Percentiles rank a stretch among this genome's conserved stretches.
Conservation (phyloP, 2,797 vertebrate species). For the Morus bassanus region DNA sequence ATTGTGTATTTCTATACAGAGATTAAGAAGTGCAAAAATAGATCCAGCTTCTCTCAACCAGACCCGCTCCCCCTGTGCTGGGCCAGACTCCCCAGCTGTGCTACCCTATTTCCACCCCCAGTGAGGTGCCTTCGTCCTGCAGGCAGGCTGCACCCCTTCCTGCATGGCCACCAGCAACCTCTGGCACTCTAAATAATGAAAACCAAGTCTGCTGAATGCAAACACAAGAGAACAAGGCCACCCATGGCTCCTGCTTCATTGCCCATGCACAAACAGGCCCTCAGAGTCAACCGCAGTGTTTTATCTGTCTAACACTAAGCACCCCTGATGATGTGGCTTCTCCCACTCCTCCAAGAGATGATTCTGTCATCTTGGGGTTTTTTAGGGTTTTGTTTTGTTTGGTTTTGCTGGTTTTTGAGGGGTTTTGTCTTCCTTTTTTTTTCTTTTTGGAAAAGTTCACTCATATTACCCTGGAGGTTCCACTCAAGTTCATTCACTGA, state of each 20-base stretch:
- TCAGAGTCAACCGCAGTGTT: neutral
- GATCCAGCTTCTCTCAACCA: neutral
- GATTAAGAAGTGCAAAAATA: neutral
- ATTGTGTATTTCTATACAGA: neutral
- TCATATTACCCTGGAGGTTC: neutral
- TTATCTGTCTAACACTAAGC: neutral
- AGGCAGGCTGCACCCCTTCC: neutral
- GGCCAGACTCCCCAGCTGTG: neutral
- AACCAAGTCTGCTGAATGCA: neutral
- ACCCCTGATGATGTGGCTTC: neutral
- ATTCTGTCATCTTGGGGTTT: neutral
- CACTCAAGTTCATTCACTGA: neutral
- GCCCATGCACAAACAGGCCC: neutral
- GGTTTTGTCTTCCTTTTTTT: neutral
- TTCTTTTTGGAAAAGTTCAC: neutral
- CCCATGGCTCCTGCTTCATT: neutral
- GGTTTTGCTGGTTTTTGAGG: neutral
- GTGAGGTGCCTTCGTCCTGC: neutral
- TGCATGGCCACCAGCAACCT: neutral
- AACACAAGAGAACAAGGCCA: neutral
- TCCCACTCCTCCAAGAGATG: neutral
- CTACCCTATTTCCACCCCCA: neutral
- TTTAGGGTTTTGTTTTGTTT: neutral
- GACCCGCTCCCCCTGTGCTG: neutral
- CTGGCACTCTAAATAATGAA: neutral